Percentiles rank a stretch among this genome's conserved stretches.
Evolutionary conservation across 2,888 invertebrate species (phyloP).

Genomic region (Papilio gigon): DNA sequence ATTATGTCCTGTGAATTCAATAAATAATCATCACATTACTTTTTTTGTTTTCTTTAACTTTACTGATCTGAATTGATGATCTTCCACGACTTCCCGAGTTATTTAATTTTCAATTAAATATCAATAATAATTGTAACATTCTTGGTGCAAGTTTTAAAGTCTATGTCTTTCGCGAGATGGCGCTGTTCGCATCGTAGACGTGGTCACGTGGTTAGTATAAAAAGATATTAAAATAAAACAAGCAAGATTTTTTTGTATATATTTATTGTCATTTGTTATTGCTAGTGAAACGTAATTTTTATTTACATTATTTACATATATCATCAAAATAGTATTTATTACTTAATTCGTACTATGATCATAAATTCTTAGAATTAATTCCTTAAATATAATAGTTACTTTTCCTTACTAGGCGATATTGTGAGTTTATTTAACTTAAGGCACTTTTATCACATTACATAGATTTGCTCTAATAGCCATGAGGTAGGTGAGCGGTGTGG

Average conservation of each 20-base stretch:
- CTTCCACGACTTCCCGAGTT: too few relatives aligned
- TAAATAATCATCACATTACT: too few relatives aligned
- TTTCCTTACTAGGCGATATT: conserved; percentile 20
- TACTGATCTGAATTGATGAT: too few relatives aligned
- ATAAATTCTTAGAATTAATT: conserved; percentile 21
- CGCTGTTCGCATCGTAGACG: not conserved
- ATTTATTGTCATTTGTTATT: conserved; percentile 34
- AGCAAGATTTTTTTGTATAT: conserved; percentile 8
- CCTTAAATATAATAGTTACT: conserved; percentile 34
- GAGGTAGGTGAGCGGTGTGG: conserved; percentile 37
- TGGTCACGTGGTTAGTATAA: conserved; percentile 8
- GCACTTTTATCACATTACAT: conserved; percentile 71
- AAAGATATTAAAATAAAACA: conserved; percentile 34
- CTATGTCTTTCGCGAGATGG: not conserved
- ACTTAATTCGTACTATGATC: conserved; percentile 26
- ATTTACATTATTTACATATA: conserved; percentile 40
- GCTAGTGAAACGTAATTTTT: conserved; percentile 31
- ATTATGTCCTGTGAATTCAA: too few relatives aligned
- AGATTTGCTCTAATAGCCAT: conserved; percentile 40
- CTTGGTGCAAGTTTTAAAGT: not conserved
- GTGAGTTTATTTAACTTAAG: conserved; percentile 50
- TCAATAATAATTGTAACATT: too few relatives aligned
- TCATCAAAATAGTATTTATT: conserved; percentile 21
- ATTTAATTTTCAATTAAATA: too few relatives aligned
- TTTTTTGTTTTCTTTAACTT: too few relatives aligned